Conservation (phyloP, 2,113 vertebrate species). For the Bubo scandiacus region DNA sequence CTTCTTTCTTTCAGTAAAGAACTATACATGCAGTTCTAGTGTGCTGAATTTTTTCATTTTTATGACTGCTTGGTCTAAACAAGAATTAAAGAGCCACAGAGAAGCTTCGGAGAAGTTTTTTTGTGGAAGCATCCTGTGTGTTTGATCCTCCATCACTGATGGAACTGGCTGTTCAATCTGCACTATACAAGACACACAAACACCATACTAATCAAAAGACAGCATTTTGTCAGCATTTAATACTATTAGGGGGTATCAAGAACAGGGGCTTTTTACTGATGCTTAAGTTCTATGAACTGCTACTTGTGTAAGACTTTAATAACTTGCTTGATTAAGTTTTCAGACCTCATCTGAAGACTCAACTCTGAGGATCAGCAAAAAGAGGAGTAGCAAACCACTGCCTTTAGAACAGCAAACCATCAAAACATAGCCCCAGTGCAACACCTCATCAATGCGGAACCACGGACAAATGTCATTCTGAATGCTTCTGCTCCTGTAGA, state of each 20-base stretch:
- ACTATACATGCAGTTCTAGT: background rate
- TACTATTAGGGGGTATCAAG: background rate
- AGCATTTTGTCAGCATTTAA: background rate
- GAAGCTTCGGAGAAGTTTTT: background rate
- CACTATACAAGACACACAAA: background rate
- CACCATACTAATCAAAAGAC: background rate
- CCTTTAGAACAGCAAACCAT: background rate
- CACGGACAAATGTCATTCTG: background rate
- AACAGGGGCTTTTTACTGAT: background rate
- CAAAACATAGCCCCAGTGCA: background rate
- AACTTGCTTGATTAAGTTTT: background rate
- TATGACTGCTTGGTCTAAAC: background rate
- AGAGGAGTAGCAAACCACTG: background rate
- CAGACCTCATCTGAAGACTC: background rate
- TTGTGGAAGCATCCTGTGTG: background rate
- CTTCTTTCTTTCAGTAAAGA: background rate
- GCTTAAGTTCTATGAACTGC: background rate
- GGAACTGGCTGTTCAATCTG: background rate
- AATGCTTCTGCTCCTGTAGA: background rate
- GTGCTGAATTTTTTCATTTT: background rate
- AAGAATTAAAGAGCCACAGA: background rate
- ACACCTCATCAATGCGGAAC: background rate
- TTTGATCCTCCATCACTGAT: background rate
- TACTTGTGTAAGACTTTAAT: background rate
- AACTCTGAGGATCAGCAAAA: background rate